A percentile compares a stretch with the other conserved stretches of the same genome.
phyloP scores from a whole-genome alignment of 1,140 invertebrate species.

The Asbolus verrucosus region DNA sequence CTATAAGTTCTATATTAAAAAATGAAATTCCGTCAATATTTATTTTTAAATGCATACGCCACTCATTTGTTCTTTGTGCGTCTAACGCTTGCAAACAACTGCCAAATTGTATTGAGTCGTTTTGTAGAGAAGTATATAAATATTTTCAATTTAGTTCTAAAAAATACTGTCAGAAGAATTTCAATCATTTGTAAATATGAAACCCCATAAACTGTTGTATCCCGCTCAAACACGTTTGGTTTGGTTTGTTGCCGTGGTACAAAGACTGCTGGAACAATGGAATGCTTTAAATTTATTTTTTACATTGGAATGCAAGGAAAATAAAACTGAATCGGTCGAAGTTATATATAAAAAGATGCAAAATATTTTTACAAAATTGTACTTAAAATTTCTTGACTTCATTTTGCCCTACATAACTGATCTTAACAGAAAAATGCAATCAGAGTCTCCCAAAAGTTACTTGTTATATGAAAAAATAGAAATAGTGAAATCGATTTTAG shows the following conservation, averaged over 20 bases:
- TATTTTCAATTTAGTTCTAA: not conserved
- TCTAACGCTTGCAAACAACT: slow-evolving; percentile 11
- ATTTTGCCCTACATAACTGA: not conserved
- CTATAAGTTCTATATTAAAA: slow-evolving; percentile 46
- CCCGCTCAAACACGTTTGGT: not conserved
- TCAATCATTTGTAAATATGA: not conserved
- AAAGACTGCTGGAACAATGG: not conserved
- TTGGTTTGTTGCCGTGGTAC: not conserved
- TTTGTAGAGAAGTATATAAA: not conserved
- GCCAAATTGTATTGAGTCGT: not conserved
- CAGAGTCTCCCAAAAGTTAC: not conserved
- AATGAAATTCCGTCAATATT: slow-evolving; percentile 36
- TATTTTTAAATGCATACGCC: slow-evolving; percentile 12
- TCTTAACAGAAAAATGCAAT: not conserved
- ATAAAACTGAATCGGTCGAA: not conserved
- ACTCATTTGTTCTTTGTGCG: slow-evolving; percentile 16
- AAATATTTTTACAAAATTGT: not conserved
- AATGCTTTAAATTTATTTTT: slow-evolving; percentile 1
- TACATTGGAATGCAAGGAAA: not conserved
- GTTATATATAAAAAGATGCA: not conserved
- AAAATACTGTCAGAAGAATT: not conserved
- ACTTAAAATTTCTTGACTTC: not conserved
- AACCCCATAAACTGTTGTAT: not conserved
- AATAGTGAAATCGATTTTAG: too few relatives aligned
- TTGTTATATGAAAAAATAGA: too few relatives aligned